Conservation (phyloP, 1,140 invertebrate genomes). For the Ridgeia piscesae region DNA sequence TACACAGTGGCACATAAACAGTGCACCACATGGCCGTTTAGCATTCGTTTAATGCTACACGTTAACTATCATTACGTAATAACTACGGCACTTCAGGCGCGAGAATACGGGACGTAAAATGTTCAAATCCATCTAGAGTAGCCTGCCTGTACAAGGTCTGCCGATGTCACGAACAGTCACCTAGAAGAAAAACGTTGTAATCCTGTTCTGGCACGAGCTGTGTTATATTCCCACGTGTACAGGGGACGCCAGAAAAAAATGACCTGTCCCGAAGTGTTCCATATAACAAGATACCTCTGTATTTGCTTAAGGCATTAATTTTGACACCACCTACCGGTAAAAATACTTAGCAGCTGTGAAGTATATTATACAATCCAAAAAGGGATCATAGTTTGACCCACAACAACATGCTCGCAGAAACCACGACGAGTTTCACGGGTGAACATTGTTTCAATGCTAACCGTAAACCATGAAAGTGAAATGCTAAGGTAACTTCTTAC, state of each 20-base stretch:
- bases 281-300: no score
- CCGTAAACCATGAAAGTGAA: no score
- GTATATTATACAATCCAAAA: neutral
- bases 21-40: neutral
- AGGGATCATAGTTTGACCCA: neutral
- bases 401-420: neutral
- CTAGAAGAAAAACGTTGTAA: neutral
- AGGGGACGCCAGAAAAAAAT: no score
- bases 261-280: no score
- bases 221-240: no score
- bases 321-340: neutral
- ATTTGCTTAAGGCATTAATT: no score
- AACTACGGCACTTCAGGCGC: neutral
- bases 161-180: neutral
- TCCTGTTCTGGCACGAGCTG: no score
- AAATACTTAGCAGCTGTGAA: neutral
- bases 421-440: no score
- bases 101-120: neutral
- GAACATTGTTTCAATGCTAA: no score
- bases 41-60: neutral
- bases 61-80: neutral
- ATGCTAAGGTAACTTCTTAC: no score
- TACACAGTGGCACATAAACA: neutral
- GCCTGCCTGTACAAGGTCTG: no score
- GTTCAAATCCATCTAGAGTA: neutral